Conservation (phyloP, 2,888 invertebrate species). For the Corbicula japonica region DNA sequence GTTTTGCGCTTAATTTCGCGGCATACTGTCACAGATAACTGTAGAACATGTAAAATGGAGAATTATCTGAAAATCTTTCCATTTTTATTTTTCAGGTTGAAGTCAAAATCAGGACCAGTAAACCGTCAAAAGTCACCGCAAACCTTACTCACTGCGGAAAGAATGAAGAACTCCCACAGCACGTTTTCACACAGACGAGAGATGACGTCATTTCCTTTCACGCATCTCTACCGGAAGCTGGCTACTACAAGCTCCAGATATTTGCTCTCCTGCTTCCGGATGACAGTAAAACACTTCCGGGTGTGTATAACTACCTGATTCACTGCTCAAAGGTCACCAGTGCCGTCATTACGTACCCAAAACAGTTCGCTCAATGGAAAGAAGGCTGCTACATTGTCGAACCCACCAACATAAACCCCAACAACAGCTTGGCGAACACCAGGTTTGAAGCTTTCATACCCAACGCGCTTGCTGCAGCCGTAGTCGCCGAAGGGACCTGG, state of each 20-base stretch:
- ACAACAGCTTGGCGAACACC: conserved; percentile 60
- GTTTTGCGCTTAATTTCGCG: too few relatives aligned
- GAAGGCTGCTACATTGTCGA: conserved; percentile 76
- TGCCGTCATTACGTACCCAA: conserved; percentile 68
- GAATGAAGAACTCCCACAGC: conserved; percentile 72
- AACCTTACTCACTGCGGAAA: conserved; percentile 72
- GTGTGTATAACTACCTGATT: conserved; percentile 78
- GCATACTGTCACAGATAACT: too few relatives aligned
- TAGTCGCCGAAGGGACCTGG: conserved; percentile 76
- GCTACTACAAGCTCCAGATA: conserved; percentile 79
- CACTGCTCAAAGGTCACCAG: conserved; percentile 57
- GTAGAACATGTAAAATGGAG: too few relatives aligned
- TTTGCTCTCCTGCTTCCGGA: conserved; percentile 76
- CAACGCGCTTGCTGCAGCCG: conserved; percentile 72
- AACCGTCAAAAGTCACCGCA: conserved; percentile 59
- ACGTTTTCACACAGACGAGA: conserved; percentile 68
- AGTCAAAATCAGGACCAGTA: conserved; percentile 46
- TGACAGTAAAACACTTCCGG: conserved; percentile 76
- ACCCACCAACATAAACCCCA: conserved; percentile 67
- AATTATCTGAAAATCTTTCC: neutral
- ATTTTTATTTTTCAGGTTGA: conserved; percentile 55
- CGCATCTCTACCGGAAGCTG: conserved; percentile 71
- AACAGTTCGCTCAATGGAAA: conserved; percentile 79
- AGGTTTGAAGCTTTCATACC: conserved; percentile 73
- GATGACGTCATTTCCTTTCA: conserved; percentile 70